A percentile compares a stretch with the other conserved stretches of the same genome.
Conservation (phyloP, 2,113 vertebrate species). For the Notothenia rossii region DNA sequence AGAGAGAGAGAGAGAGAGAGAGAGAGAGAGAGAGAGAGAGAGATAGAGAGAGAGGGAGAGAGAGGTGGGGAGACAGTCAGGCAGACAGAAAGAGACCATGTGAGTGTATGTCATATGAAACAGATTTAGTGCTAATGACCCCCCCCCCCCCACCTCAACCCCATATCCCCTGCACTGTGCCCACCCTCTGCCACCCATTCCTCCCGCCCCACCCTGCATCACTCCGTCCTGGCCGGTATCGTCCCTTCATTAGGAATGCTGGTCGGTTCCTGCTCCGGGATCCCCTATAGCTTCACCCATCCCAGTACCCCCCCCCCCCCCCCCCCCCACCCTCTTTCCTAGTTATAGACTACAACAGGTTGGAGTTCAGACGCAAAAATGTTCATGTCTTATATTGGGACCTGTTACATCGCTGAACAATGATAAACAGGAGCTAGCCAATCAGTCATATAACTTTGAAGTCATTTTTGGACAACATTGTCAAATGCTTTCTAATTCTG, state of each 20-base stretch:
- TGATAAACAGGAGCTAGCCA: no score
- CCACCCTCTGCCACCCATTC: slow-evolving; percentile 64
- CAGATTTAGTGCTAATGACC: slow-evolving; percentile 91
- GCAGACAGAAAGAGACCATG: slow-evolving; percentile 80
- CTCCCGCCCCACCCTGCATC: slow-evolving; percentile 51
- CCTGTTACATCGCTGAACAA: no score
- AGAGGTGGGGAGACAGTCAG: slow-evolving; percentile 50
- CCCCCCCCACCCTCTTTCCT: no score
- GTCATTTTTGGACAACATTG: neutral
- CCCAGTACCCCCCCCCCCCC: slow-evolving; percentile 13
- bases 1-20: slow-evolving; percentile 64
- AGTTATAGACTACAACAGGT: neutral
- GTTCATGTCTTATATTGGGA: neutral
- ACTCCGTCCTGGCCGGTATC: slow-evolving; percentile 69
- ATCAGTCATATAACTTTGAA: no score
- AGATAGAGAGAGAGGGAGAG: slow-evolving; percentile 54
- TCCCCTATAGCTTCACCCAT: slow-evolving; percentile 38
- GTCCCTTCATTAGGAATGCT: slow-evolving; percentile 86
- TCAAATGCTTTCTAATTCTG: neutral
- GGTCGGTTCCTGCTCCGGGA: slow-evolving; percentile 71
- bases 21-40: slow-evolving; percentile 55
- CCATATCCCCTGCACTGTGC: slow-evolving; percentile 48
- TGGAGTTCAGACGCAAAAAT: neutral
- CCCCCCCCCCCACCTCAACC: slow-evolving; percentile 41
- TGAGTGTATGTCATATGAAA: slow-evolving; percentile 96